Percentiles rank a stretch among this genome's conserved stretches.
phyloP scores from a whole-genome alignment of 2,797 vertebrate genomes.

The Leptoclinus maculatus region DNA sequence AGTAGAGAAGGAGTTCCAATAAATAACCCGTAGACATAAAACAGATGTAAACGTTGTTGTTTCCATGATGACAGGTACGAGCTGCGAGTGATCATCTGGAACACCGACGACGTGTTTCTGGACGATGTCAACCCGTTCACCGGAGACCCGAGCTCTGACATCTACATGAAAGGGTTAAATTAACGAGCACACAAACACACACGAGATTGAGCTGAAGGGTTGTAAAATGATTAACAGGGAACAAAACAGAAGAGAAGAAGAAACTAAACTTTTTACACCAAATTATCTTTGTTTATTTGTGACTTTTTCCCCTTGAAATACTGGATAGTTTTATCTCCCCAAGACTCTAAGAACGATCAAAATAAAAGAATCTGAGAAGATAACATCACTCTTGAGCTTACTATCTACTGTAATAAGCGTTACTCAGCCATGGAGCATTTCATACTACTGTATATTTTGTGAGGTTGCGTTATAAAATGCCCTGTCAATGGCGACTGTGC shows the following conservation, averaged over 20 bases:
- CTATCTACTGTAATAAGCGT: too few relatives aligned
- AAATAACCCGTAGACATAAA: too few relatives aligned
- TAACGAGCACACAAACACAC: not conserved
- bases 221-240: not conserved
- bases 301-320: too few relatives aligned
- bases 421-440: too few relatives aligned
- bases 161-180: slow-evolving; percentile 93
- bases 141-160: slow-evolving; percentile 91
- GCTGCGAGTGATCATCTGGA: slow-evolving; percentile 95
- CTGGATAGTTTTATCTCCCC: too few relatives aligned
- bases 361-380: too few relatives aligned
- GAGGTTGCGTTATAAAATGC: too few relatives aligned
- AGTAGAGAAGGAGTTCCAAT: not conserved
- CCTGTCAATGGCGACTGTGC: too few relatives aligned
- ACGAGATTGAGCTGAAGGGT: not conserved
- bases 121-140: slow-evolving; percentile 94
- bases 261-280: not conserved
- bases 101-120: slow-evolving; percentile 92
- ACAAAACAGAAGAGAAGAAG: not conserved
- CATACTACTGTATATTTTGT: too few relatives aligned
- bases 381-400: too few relatives aligned
- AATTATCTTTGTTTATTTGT: too few relatives aligned
- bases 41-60: not conserved
- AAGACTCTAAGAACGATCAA: too few relatives aligned
- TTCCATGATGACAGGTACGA: slow-evolving; percentile 85